Conservation (phyloP, 2,797 vertebrate genomes). For the Acanthis flammea region DNA sequence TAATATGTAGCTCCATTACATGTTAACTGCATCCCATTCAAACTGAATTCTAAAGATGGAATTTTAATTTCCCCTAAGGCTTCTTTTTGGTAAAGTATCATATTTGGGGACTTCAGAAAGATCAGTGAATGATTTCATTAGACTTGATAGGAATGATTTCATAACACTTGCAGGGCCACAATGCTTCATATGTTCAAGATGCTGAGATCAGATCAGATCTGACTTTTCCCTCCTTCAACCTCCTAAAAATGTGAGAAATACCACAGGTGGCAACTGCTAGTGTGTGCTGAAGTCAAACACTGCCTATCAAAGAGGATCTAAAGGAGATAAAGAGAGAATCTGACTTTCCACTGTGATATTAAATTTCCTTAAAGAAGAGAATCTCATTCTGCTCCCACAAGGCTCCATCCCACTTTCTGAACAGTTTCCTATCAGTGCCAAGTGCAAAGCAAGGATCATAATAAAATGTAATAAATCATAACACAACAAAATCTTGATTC, state of each 20-base stretch:
- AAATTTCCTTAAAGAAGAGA: not conserved
- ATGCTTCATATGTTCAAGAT: not conserved
- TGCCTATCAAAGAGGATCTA: not conserved
- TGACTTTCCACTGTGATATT: not conserved
- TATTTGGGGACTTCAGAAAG: not conserved
- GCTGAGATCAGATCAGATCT: not conserved
- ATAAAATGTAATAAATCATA: not conserved
- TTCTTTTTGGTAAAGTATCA: not conserved
- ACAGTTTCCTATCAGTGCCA: not conserved
- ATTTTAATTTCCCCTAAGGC: not conserved
- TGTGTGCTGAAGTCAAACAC: not conserved
- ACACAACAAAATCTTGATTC: not conserved
- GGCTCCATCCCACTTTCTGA: not conserved
- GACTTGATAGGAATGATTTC: not conserved
- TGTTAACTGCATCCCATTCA: not conserved
- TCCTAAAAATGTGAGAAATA: not conserved
- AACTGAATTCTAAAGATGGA: not conserved
- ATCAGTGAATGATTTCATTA: not conserved
- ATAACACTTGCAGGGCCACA: not conserved
- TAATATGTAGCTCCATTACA: not conserved
- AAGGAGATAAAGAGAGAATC: not conserved
- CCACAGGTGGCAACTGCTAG: not conserved
- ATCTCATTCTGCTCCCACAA: not conserved
- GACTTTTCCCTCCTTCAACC: not conserved
- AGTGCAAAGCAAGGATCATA: not conserved